phyloP scores from a whole-genome alignment of 2,888 invertebrate genomes.

The Elegia similella region DNA sequence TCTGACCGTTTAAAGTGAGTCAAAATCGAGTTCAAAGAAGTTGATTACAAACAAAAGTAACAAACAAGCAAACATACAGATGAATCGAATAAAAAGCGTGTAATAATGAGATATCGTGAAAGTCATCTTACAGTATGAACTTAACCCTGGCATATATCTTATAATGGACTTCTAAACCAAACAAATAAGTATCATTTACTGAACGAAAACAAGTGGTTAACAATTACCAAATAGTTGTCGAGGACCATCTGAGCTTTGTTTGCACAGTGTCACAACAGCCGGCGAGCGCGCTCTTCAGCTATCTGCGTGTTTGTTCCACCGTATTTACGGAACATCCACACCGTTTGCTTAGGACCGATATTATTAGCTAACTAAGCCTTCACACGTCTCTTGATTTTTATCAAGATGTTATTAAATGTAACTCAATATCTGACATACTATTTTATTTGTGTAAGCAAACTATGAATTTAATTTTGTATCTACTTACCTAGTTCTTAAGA shows the following conservation, averaged over 20 bases:
- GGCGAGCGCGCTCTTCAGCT: slow-evolving; percentile 25
- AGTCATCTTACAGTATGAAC: no score
- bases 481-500: no score
- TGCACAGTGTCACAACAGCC: slow-evolving; percentile 22
- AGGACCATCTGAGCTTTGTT: slow-evolving; percentile 24
- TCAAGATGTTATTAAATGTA: slow-evolving; percentile 11
- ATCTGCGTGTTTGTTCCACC: slow-evolving; percentile 47
- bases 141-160: no score
- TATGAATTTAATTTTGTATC: neutral
- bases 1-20: no score
- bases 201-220: neutral
- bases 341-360: slow-evolving; percentile 65
- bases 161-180: slow-evolving; percentile 8
- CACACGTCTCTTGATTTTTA: slow-evolving; percentile 26
- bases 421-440: slow-evolving; percentile 21
- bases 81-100: no score
- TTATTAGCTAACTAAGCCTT: slow-evolving; percentile 33
- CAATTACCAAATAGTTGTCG: slow-evolving; percentile 1
- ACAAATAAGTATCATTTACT: slow-evolving; percentile 1
- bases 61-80: no score
- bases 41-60: no score
- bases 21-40: no score
- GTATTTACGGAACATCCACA: slow-evolving; percentile 55
- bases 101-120: no score
- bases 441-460: neutral